These are phyloP conservation scores for Papilio dardanus DNA, from an alignment of 1,140 invertebrate species.

Conservation along the genomic window DNA sequence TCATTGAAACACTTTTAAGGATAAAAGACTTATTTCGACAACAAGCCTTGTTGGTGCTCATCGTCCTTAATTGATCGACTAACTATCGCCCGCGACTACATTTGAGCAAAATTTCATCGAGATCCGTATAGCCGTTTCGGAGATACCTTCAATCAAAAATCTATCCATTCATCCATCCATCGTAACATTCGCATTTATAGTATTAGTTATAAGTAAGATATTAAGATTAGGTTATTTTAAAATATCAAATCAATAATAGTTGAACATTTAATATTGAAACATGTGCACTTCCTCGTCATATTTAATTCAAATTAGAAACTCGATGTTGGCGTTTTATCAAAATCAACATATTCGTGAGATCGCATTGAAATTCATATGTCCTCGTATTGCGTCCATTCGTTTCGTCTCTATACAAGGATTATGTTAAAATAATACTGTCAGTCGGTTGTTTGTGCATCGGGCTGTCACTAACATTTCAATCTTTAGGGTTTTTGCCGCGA, in stretches of 20 bases:
- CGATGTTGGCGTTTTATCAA: conserved; percentile 72
- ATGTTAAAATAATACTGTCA: conserved; percentile 80
- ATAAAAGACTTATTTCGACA: background rate
- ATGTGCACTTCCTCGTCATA: conserved; percentile 64
- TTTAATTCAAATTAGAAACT: conserved; percentile 69
- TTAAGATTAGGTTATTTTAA: background rate
- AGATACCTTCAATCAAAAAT: too few relatives aligned
- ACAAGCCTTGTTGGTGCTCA: background rate
- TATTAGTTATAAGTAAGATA: too few relatives aligned
- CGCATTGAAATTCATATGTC: conserved; percentile 78
- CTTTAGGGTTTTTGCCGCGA: conserved; percentile 73
- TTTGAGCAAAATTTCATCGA: too few relatives aligned
- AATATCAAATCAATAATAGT: conserved; percentile 3
- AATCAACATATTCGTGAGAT: conserved; percentile 71
- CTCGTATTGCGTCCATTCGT: conserved; percentile 75
- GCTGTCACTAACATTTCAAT: conserved; percentile 81
- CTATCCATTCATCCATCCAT: too few relatives aligned
- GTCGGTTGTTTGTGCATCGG: conserved; percentile 79
- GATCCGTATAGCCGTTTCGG: too few relatives aligned
- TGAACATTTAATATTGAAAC: conserved; percentile 41
- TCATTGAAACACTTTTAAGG: too few relatives aligned
- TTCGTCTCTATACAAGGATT: conserved; percentile 78
- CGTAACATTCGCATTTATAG: too few relatives aligned
- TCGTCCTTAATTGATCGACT: background rate
- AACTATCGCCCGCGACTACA: too few relatives aligned